Evolutionary conservation across 2,888 invertebrate genomes (phyloP), one percentile per base, ranked within the genome.

Genomic region (Sylvicola cinctus): DNA sequence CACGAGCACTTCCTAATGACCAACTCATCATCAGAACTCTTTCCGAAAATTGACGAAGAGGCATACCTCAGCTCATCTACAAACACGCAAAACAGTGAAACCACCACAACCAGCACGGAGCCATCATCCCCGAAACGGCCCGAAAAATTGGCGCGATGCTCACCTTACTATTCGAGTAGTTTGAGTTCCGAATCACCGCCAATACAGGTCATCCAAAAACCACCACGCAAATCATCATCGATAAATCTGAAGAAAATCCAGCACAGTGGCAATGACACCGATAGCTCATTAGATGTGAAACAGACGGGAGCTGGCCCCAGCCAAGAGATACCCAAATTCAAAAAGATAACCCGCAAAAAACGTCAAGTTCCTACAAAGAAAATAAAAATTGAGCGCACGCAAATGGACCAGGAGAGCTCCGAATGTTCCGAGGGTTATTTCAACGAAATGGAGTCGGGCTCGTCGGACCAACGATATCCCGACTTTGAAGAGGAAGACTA

Each of bases 141-240:
- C 4, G 55, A 65, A 32, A 66, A 66, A 42, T 52, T 75, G 20
- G 65, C 71, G 1, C 72, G 74, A 48, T 75, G 75, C 47, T 75
- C 76, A 2, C 75, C 76, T 1, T 76, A 76, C 49, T 76, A 76
- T 51, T 76, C 76, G 17, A 76, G 75, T 46, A 76, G 76, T 45
- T 55, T 76, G 28, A 76, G 76, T 48, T 75, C 75, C 0, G 76
- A 76, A 44, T 74, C 75, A 16, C 75, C 75, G 3, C 74, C 75
- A 2, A 68, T 74, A 50, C 55, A 57, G 41, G 41, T 54, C n/a
- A 64, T 73, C 23, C 62, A 68, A 32, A 70, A 74, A 45, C 68
- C 69, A 5, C 66, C 71, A 1, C 68, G 68, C 13, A 76, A 74
- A 51, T 68, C 68, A 34, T 68, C 73, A 0, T 55, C 71, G 3